Evolutionary conservation across 2,797 vertebrate genomes (phyloP).

Genomic region (Coreius guichenoti): DNA sequence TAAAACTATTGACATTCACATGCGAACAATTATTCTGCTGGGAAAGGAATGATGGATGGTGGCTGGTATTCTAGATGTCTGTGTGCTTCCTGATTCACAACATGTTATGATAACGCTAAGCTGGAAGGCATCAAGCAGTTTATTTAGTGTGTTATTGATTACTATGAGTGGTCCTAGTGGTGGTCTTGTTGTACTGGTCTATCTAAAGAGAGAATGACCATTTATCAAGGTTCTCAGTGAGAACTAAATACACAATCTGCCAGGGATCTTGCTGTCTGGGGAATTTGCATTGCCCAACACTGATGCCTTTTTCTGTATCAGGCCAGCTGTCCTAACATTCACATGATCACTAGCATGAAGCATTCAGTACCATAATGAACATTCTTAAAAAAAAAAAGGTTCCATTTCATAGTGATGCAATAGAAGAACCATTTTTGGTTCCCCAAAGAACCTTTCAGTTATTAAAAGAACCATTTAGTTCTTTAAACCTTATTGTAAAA

Average conservation of each 20-base stretch:
- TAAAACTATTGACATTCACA: not conserved
- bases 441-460: not conserved
- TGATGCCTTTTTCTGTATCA: constrained; percentile 67
- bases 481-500: not conserved
- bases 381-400: not conserved
- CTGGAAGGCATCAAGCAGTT: not conserved
- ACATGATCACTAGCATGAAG: not conserved
- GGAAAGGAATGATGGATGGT: constrained; percentile 20
- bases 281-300: constrained; percentile 70
- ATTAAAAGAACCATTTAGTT: not conserved
- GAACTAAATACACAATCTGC: constrained; percentile 34
- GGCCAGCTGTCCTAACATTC: constrained; percentile 56
- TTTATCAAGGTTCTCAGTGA: constrained; percentile 50
- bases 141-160: constrained; percentile 15
- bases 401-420: not conserved
- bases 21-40: not conserved
- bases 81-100: constrained; percentile 2
- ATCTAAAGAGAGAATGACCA: constrained; percentile 29
- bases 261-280: constrained; percentile 59
- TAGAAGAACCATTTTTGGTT: not conserved
- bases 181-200: constrained; percentile 7
- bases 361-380: not conserved
- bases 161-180: not conserved
- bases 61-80: not conserved
- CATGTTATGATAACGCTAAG: not conserved